phyloP scores from a whole-genome alignment of 2,797 vertebrate species.

The Lutjanus argentimaculatus region DNA sequence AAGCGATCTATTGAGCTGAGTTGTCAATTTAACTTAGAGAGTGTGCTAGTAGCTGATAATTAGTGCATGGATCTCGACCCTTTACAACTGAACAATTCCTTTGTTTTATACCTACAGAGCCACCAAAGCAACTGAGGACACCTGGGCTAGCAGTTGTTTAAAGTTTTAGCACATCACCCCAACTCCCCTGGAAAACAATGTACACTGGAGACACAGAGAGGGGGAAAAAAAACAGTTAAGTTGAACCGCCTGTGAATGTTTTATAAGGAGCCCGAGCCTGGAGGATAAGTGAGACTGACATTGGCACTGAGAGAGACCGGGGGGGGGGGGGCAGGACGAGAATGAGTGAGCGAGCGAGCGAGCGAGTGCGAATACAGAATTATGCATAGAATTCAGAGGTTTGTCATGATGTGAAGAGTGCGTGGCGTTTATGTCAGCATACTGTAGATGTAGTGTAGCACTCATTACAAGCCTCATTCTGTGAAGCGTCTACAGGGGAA shows the following conservation, averaged over 20 bases:
- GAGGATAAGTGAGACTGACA: slow-evolving; percentile 85
- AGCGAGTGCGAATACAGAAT: slow-evolving; percentile 52
- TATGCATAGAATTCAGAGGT: slow-evolving; percentile 61
- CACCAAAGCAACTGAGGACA: slow-evolving; percentile 54
- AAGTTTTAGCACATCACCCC: slow-evolving; percentile 73
- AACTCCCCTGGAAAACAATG: slow-evolving; percentile 69
- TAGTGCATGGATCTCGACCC: too few relatives aligned
- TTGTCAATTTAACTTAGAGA: too few relatives aligned
- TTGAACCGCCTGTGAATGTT: slow-evolving; percentile 83
- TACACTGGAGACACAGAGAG: slow-evolving; percentile 52
- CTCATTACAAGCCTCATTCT: slow-evolving; percentile 49
- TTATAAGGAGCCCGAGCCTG: slow-evolving; percentile 78
- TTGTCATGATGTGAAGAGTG: slow-evolving; percentile 40
- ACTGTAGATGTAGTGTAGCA: slow-evolving; percentile 44
- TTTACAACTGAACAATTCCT: too few relatives aligned
- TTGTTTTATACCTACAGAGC: slow-evolving; percentile 19
- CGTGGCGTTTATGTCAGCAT: slow-evolving; percentile 37
- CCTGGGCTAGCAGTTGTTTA: slow-evolving; percentile 58
- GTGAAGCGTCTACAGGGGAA: slow-evolving; percentile 19
- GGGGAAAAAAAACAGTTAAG: slow-evolving; percentile 40
- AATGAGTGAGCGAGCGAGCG: slow-evolving; percentile 25
- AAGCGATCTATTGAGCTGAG: too few relatives aligned
- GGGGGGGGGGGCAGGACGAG: not conserved
- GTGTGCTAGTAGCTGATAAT: too few relatives aligned
- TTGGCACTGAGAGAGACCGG: slow-evolving; percentile 53